phyloP scores from a whole-genome alignment of 2,113 vertebrate genomes.

The Anseranas semipalmata region DNA sequence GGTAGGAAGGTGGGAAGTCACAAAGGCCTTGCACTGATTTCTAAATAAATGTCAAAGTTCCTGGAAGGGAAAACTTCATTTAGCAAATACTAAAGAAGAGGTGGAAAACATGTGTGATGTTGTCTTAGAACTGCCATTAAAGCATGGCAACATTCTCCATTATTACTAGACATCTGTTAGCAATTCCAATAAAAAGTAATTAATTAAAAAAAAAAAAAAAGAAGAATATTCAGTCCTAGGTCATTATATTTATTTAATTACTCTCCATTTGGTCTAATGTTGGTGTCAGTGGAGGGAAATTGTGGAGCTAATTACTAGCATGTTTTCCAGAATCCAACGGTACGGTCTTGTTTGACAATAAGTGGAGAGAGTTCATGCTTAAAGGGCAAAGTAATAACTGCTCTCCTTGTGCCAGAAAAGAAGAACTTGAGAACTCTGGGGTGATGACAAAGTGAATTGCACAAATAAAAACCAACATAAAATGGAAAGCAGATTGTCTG shows the following conservation, averaged over 20 bases:
- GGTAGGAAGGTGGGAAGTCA: background rate
- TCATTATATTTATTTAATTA: background rate
- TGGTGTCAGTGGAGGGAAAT: background rate
- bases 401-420: slow-evolving; percentile 2
- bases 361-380: slow-evolving; percentile 7
- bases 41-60: background rate
- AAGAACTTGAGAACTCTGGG: background rate
- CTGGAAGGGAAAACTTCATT: background rate
- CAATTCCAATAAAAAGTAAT: background rate
- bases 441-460: slow-evolving; percentile 18
- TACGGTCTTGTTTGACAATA: background rate
- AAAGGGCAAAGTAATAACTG: slow-evolving; percentile 17
- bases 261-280: background rate
- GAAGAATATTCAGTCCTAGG: background rate
- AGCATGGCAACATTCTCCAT: background rate
- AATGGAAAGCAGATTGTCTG: slow-evolving; percentile 11
- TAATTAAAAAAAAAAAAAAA: background rate
- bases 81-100: background rate
- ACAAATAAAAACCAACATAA: slow-evolving; percentile 11
- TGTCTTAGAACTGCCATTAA: background rate
- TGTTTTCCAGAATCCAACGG: background rate
- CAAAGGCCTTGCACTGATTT: background rate
- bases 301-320: background rate
- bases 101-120: background rate
- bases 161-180: background rate